Conservation (phyloP, 2,888 invertebrate species). For the Drepanosiphum platanoidis region DNA sequence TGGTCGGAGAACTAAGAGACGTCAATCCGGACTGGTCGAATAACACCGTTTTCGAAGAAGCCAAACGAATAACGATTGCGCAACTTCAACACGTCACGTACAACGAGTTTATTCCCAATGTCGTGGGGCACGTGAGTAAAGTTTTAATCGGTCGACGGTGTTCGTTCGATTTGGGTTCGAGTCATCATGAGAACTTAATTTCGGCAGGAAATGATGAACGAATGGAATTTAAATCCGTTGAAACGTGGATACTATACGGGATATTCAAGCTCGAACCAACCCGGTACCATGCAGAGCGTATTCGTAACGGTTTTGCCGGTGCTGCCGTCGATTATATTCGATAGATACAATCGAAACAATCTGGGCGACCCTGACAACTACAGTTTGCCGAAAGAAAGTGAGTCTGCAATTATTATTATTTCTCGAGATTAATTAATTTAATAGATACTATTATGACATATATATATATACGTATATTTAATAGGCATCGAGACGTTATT, state of each 20-base stretch:
- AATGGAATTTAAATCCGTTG: slow-evolving; percentile 73
- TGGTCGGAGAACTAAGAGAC: slow-evolving; percentile 76
- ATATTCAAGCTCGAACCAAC: slow-evolving; percentile 83
- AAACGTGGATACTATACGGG: slow-evolving; percentile 79
- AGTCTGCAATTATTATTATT: no score
- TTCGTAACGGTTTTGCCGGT: slow-evolving; percentile 79
- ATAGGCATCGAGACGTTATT: slow-evolving; percentile 38
- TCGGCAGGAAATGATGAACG: slow-evolving; percentile 69
- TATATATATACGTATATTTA: no score
- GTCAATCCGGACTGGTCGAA: slow-evolving; percentile 85
- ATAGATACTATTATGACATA: background rate
- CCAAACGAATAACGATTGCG: slow-evolving; percentile 84
- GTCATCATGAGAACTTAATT: slow-evolving; percentile 61
- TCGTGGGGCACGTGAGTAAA: slow-evolving; percentile 80
- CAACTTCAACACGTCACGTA: slow-evolving; percentile 89
- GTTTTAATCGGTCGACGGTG: background rate
- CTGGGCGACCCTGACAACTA: slow-evolving; percentile 4
- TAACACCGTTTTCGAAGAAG: slow-evolving; percentile 75
- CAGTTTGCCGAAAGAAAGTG: slow-evolving; percentile 47
- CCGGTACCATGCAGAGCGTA: slow-evolving; percentile 82
- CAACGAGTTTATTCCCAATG: slow-evolving; percentile 90
- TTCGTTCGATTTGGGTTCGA: slow-evolving; percentile 44
- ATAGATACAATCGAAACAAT: slow-evolving; percentile 42
- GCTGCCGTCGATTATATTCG: slow-evolving; percentile 79
- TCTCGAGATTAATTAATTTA: background rate